Evolutionary conservation across 1,140 invertebrate species (phyloP), one percentile per base, ranked within the genome.

Genomic region (Anoplophora glabripennis): DNA sequence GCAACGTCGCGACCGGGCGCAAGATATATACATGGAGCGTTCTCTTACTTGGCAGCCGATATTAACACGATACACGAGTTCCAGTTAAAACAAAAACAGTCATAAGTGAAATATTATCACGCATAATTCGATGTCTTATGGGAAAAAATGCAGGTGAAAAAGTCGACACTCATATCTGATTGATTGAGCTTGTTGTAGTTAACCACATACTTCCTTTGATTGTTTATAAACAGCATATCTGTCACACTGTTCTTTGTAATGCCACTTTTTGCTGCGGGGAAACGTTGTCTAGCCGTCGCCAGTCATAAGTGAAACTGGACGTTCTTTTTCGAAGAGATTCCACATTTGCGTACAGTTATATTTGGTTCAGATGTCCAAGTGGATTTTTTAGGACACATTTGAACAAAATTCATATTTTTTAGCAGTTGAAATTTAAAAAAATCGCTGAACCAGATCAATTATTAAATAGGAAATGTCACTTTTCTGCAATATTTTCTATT

Each of bases 31-130:
- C 14, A n/a, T 40, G 11, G 11, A n/a, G 38, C 11, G 14, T 40
- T 15, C 11, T n/a, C 14, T 40, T 40, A 40, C 17, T 21, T n/a
- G n/a, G 10, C 58, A 45, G 48, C 42, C 51, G 5, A 56, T 44
- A 61, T 61, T 61, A 61, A 61, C 59, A 56, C 59, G 53, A 57
- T 52, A 61, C 45, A 49, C 58, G 48, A 60, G 58, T 55, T 8
- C 44, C 33, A 37, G 44, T 33, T 46, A 44, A 53, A 51, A 56
- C 53, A 56, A 56, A 61, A 49, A 61, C 28, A 42, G 33, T 59
- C 58, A 61, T 61, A 61, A 61, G 53, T 61, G 59, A 51, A 61
- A 61, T 61, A 61, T 61, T 57, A 53, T 61, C 59, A 61, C 59
- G 59, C 59, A 57, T 51, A 28, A 53, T 42, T 59, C 46, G 57